Percentiles rank a stretch among this genome's conserved stretches.
These are phyloP conservation scores for Bufo bufo DNA, from an alignment of 2,113 vertebrate species.

Conservation along the genomic window DNA sequence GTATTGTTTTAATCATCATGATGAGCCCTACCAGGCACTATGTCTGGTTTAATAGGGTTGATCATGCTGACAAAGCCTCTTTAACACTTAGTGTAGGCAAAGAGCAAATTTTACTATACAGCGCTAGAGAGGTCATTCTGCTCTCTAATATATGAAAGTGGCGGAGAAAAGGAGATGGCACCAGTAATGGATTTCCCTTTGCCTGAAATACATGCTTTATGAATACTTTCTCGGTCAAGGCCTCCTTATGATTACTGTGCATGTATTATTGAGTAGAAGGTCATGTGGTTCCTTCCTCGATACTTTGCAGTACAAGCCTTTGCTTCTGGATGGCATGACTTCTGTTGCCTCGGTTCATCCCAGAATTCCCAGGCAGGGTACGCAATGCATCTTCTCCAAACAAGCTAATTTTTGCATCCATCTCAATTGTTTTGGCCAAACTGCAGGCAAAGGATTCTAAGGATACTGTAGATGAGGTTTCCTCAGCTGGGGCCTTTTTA, in stretches of 20 bases:
- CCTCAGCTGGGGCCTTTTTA: constrained; percentile 71
- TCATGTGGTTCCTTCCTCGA: constrained; percentile 88
- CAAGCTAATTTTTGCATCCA: constrained; percentile 88
- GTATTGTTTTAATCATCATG: too few relatives aligned
- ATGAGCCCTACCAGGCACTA: too few relatives aligned
- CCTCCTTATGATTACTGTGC: neutral
- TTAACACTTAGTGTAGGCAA: neutral
- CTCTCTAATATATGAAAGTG: neutral
- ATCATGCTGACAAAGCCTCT: too few relatives aligned
- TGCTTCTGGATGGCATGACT: constrained; percentile 76
- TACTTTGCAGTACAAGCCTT: constrained; percentile 89
- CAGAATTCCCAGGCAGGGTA: constrained; percentile 63
- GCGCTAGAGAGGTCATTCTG: neutral
- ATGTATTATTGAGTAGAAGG: constrained; percentile 60
- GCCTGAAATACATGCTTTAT: neutral
- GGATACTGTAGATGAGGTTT: constrained; percentile 70
- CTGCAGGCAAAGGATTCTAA: constrained; percentile 89
- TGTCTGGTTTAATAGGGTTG: too few relatives aligned
- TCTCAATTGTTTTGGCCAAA: constrained; percentile 91
- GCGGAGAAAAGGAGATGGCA: neutral
- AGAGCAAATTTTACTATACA: neutral
- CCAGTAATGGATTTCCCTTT: neutral
- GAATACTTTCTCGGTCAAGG: neutral
- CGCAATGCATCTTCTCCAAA: constrained; percentile 83
- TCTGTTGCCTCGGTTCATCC: constrained; percentile 71